Evolutionary conservation across 2,797 vertebrate species (phyloP).

Genomic region (Uromys caudimaculatus): DNA sequence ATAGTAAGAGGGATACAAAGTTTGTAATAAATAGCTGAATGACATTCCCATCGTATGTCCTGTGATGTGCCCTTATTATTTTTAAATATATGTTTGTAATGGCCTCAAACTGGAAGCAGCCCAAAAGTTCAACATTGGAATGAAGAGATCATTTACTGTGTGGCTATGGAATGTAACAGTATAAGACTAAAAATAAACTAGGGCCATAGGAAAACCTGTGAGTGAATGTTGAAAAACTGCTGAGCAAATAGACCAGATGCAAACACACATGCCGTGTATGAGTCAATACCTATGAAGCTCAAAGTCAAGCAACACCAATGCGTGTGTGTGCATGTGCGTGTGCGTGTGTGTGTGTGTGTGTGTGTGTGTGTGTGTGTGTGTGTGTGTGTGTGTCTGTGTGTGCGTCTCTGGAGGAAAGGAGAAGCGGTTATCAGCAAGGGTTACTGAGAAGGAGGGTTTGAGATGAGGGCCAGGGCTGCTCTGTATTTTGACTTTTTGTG

Average conservation of each 20-base stretch:
- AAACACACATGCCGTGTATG: neutral
- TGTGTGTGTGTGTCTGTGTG: no score
- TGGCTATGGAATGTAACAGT: neutral
- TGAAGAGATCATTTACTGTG: neutral
- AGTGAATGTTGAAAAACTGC: neutral
- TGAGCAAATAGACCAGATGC: conserved; percentile 18
- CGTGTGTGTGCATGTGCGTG: neutral
- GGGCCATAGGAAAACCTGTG: neutral
- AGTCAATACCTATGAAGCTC: neutral
- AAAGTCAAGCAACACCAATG: conserved; percentile 43
- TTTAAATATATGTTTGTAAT: neutral
- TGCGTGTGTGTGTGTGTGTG: no score
- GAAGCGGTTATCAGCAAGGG: neutral
- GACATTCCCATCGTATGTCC: neutral
- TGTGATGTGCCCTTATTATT: neutral
- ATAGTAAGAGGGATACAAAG: neutral
- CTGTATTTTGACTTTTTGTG: neutral
- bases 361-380: no score
- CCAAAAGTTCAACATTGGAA: neutral
- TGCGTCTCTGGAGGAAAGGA: neutral
- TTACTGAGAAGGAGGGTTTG: neutral
- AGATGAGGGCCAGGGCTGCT: neutral
- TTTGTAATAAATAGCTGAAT: neutral
- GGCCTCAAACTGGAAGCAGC: neutral
- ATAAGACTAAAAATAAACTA: conserved; percentile 53